phyloP scores from a whole-genome alignment of 2,888 invertebrate genomes.

The Trichogramma evanescens region DNA sequence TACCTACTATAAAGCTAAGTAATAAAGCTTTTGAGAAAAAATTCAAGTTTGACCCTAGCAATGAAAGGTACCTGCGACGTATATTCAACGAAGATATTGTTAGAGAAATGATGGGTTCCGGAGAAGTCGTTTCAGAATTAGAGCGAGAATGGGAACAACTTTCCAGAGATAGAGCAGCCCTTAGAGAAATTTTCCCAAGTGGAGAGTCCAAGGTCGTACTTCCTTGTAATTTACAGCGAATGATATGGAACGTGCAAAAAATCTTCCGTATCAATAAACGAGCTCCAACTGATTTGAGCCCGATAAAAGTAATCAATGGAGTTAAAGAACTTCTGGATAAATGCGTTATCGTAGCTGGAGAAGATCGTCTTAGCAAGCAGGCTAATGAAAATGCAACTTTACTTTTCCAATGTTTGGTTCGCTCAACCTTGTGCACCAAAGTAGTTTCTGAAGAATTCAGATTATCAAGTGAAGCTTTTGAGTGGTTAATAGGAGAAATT shows the following conservation, averaged over 20 bases:
- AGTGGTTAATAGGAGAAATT: constrained; percentile 99
- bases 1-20: constrained; percentile 91
- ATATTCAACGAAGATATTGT: constrained; percentile 93
- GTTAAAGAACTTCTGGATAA: constrained; percentile 84
- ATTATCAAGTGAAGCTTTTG: constrained; percentile 92
- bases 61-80: constrained; percentile 83
- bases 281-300: constrained; percentile 88
- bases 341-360: constrained; percentile 88
- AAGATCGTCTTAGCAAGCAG: constrained; percentile 87
- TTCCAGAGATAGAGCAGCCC: constrained; percentile 74
- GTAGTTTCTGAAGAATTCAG: constrained; percentile 94
- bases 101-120: constrained; percentile 86
- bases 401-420: constrained; percentile 88
- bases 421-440: constrained; percentile 92
- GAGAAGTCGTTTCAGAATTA: constrained; percentile 81
- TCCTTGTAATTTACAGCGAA: constrained; percentile 94
- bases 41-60: constrained; percentile 92
- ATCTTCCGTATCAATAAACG: constrained; percentile 97
- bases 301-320: constrained; percentile 83
- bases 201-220: constrained; percentile 95
- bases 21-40: constrained; percentile 93
- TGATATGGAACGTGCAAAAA: constrained; percentile 99
- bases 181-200: constrained; percentile 91
- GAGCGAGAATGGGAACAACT: constrained; percentile 96
- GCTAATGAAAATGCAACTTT: constrained; percentile 98